phyloP scores from a whole-genome alignment of 2,888 invertebrate genomes.

The Imbricaverruca yamaguchii region DNA sequence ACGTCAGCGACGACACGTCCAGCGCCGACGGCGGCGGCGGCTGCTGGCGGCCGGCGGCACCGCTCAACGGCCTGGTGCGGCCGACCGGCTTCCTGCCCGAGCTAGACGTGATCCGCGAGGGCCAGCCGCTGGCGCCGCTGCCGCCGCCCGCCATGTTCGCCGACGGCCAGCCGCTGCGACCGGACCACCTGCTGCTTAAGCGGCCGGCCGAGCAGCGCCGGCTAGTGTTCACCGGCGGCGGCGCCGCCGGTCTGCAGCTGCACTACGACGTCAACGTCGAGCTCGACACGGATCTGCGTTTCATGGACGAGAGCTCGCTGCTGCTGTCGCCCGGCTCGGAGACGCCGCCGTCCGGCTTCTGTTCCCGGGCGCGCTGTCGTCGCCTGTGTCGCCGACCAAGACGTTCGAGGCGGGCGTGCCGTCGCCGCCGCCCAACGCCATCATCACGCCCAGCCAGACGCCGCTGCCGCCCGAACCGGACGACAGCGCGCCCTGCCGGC shows the following conservation, averaged over 20 bases:
- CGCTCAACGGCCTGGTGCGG: constrained; percentile 31
- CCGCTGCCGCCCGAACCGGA: constrained; percentile 37
- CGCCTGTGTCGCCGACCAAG: constrained; percentile 35
- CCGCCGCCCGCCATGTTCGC: constrained; percentile 32
- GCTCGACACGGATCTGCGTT: constrained; percentile 74
- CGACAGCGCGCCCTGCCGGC: neutral
- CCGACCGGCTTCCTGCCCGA: constrained; percentile 51
- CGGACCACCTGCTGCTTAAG: constrained; percentile 26
- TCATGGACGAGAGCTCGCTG: constrained; percentile 85
- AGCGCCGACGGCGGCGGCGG: too few species aligned
- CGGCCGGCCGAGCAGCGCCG: constrained; percentile 22
- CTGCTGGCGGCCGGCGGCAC: constrained; percentile 25
- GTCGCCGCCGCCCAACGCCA: constrained; percentile 39
- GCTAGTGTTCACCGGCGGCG: neutral
- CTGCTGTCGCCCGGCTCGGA: constrained; percentile 70
- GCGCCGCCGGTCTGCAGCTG: constrained; percentile 56
- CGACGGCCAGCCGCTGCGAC: too few species aligned
- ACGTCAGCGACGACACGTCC: constrained; percentile 12
- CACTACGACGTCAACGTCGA: constrained; percentile 57
- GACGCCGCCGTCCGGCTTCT: constrained; percentile 59
- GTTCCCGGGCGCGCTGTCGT: constrained; percentile 46
- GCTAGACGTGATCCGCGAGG: constrained; percentile 23
- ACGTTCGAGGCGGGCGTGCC: constrained; percentile 26
- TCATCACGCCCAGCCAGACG: constrained; percentile 36
- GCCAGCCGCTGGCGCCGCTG: constrained; percentile 26